Percentiles rank a stretch among this genome's conserved stretches.
Evolutionary conservation across 1,140 invertebrate species (phyloP).

Genomic region (Wiebesia pumilae): DNA sequence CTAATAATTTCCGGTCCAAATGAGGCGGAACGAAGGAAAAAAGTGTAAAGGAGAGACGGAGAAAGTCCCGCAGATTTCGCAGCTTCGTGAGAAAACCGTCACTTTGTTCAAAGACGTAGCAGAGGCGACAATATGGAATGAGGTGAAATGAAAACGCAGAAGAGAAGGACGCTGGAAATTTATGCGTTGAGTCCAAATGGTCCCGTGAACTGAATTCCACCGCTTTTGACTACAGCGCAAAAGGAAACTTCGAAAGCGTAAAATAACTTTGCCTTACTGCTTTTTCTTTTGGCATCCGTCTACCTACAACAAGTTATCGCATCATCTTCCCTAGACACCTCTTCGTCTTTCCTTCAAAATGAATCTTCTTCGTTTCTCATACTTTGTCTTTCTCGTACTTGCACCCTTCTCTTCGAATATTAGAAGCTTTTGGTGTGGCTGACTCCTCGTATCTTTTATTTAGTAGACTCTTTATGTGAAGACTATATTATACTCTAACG

Average conservation of each 20-base stretch:
- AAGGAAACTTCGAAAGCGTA: slow-evolving; percentile 66
- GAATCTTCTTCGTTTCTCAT: neutral
- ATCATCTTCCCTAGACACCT: neutral
- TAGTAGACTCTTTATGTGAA: neutral
- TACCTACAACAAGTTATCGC: slow-evolving; percentile 22
- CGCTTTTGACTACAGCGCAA: slow-evolving; percentile 44
- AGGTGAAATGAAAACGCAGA: neutral
- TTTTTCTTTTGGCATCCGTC: slow-evolving; percentile 52
- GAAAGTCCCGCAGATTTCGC: slow-evolving; percentile 10
- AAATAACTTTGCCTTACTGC: slow-evolving; percentile 63
- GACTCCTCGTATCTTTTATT: neutral
- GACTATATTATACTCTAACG: neutral
- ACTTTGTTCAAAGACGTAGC: neutral
- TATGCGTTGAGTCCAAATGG: slow-evolving; percentile 61
- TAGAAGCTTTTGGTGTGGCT: neutral
- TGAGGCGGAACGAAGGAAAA: slow-evolving; percentile 39
- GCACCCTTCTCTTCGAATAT: neutral
- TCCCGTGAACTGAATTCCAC: slow-evolving; percentile 56
- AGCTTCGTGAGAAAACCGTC: neutral
- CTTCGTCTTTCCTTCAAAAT: neutral
- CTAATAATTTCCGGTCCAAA: slow-evolving; percentile 45
- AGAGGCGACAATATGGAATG: slow-evolving; percentile 17
- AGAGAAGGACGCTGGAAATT: slow-evolving; percentile 52
- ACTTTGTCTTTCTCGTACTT: neutral
- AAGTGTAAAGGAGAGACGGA: neutral